A percentile compares a stretch with the other conserved stretches of the same genome.
These are phyloP conservation scores for Dioctria linearis DNA, from an alignment of 2,888 invertebrate species.

Conservation along the genomic window DNA sequence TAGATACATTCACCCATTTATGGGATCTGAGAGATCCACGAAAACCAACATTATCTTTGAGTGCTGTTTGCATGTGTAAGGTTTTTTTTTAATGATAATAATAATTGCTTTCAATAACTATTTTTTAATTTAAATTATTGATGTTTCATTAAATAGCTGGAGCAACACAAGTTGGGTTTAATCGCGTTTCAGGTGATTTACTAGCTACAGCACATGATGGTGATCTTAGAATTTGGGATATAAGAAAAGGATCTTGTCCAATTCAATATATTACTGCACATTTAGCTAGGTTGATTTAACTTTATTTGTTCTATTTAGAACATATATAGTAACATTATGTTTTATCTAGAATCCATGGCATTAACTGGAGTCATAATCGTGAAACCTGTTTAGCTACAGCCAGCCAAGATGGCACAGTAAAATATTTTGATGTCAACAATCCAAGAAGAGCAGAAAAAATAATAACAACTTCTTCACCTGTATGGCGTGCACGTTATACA, in stretches of 20 bases:
- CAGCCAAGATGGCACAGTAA: constrained; percentile 95
- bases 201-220: constrained; percentile 97
- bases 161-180: constrained; percentile 96
- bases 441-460: constrained; percentile 88
- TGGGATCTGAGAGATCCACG: constrained; percentile 93
- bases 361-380: constrained; percentile 93
- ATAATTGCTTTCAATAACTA: background rate
- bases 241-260: constrained; percentile 88
- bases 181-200: constrained; percentile 85
- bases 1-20: constrained; percentile 93
- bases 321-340: background rate
- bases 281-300: constrained; percentile 72
- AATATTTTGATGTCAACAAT: constrained; percentile 93
- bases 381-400: constrained; percentile 91
- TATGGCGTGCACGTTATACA: constrained; percentile 94
- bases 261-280: constrained; percentile 96
- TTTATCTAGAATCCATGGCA: constrained; percentile 83
- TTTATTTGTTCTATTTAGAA: background rate
- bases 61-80: constrained; percentile 84
- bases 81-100: background rate
- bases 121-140: background rate
- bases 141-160: constrained; percentile 75
- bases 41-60: constrained; percentile 86
- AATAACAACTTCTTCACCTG: constrained; percentile 85
- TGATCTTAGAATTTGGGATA: constrained; percentile 96